Evolutionary conservation across 2,888 invertebrate genomes (phyloP).

Genomic region (Drosophila atroscutellata): DNA sequence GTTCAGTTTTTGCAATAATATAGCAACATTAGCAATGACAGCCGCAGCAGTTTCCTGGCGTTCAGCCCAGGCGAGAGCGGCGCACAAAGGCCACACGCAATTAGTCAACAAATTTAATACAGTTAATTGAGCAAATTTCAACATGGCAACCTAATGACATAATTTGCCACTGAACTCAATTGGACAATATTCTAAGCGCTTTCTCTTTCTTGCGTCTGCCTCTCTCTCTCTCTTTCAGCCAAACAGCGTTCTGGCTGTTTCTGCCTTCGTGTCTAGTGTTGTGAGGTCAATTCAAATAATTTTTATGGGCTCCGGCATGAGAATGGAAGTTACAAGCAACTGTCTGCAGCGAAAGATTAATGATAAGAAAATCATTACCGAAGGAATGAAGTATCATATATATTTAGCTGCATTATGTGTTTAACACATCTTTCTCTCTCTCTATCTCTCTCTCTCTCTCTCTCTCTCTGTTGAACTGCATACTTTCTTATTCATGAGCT

Average conservation of each 20-base stretch:
- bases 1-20: constrained; percentile 38
- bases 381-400: constrained; percentile 33
- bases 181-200: constrained; percentile 35
- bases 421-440: constrained; percentile 2
- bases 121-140: constrained; percentile 73
- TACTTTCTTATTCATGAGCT: constrained; percentile 64
- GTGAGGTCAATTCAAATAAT: constrained; percentile 52
- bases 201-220: neutral
- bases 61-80: constrained; percentile 5
- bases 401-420: constrained; percentile 9
- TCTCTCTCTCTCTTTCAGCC: no score
- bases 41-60: constrained; percentile 2
- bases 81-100: constrained; percentile 61
- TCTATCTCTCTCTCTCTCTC: neutral
- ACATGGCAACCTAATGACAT: constrained; percentile 69
- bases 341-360: constrained; percentile 61
- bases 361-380: constrained; percentile 65
- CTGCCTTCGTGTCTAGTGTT: constrained; percentile 19
- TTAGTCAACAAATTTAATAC: constrained; percentile 73
- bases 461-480: neutral
- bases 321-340: constrained; percentile 35
- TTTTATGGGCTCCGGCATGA: constrained; percentile 47
- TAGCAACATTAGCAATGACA: constrained; percentile 22
- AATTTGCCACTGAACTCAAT: constrained; percentile 66
- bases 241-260: neutral